Evolutionary conservation across 2,888 invertebrate species (phyloP).

Genomic region (Ptycholaimellus sp.): DNA sequence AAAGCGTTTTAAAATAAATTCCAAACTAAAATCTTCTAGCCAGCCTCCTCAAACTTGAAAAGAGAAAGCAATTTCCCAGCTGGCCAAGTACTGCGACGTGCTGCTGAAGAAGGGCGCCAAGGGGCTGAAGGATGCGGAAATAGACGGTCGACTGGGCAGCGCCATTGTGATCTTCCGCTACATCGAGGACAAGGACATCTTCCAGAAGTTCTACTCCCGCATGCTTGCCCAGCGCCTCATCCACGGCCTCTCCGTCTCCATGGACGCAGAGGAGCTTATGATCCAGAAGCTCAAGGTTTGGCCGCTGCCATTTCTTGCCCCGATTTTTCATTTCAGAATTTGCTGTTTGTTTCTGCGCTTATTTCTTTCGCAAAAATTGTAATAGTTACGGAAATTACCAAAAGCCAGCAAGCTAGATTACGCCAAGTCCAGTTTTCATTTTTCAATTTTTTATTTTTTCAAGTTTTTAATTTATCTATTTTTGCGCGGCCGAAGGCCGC

Average conservation of each 20-base stretch:
- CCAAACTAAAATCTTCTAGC: too few relatives aligned
- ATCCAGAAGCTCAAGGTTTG: slow-evolving; percentile 60
- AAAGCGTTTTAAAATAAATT: too few relatives aligned
- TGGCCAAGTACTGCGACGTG: slow-evolving; percentile 67
- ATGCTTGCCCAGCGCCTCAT: slow-evolving; percentile 77
- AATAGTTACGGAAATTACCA: too few relatives aligned
- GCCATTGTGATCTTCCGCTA: slow-evolving; percentile 81
- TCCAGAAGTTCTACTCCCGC: slow-evolving; percentile 83
- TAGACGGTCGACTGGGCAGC: slow-evolving; percentile 24
- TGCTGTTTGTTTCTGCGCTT: too few relatives aligned
- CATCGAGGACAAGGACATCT: slow-evolving; percentile 96
- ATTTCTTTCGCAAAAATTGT: too few relatives aligned
- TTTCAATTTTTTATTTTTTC: background rate
- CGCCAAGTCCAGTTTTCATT: too few relatives aligned
- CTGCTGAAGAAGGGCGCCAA: slow-evolving; percentile 60
- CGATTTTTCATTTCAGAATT: too few relatives aligned
- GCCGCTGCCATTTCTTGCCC: too few relatives aligned
- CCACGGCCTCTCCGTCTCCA: slow-evolving; percentile 70
- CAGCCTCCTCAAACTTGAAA: too few relatives aligned
- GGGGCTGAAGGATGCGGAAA: slow-evolving; percentile 49
- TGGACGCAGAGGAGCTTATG: slow-evolving; percentile 96
- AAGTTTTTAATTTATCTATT: background rate
- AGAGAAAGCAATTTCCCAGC: too few relatives aligned
- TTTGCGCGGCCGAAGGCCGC: too few relatives aligned
- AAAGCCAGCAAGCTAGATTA: too few relatives aligned